These are phyloP conservation scores for Telenomus remus DNA, from an alignment of 1,140 invertebrate species.

Conservation along the genomic window DNA sequence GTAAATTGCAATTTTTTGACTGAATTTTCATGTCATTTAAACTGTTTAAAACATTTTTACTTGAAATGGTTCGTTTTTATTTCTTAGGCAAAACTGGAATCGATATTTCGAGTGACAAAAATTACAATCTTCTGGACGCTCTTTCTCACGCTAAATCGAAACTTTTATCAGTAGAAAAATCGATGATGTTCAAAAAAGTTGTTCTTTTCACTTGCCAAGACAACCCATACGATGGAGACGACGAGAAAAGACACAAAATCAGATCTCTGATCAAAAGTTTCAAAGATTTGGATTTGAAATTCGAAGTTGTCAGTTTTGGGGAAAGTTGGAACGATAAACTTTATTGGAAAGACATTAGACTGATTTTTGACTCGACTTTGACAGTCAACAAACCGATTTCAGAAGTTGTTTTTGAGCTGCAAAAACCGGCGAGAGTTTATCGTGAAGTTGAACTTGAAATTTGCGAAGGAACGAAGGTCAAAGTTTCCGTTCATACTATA, in stretches of 20 bases:
- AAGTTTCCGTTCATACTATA: constrained; percentile 29
- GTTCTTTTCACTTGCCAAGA: constrained; percentile 39
- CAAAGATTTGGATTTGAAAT: constrained; percentile 26
- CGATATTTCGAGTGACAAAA: constrained; percentile 10
- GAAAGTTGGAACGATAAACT: constrained; percentile 29
- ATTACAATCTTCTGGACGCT: constrained; percentile 30
- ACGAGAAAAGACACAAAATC: constrained; percentile 27
- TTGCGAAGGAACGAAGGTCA: constrained; percentile 9
- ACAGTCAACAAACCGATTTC: constrained; percentile 7
- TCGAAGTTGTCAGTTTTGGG: constrained; percentile 26
- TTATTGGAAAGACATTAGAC: constrained; percentile 47
- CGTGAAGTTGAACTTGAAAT: constrained; percentile 29
- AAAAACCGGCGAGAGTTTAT: constrained; percentile 33
- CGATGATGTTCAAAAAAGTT: constrained; percentile 36
- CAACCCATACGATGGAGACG: constrained; percentile 22
- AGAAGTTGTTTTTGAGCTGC: constrained; percentile 23
- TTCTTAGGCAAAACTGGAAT: constrained; percentile 34
- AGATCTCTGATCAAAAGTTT: constrained; percentile 26
- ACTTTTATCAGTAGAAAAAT: constrained; percentile 15
- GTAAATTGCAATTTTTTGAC: no score
- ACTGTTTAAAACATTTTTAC: no score
- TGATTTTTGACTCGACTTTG: constrained; percentile 17
- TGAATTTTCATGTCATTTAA: no score
- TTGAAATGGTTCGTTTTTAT: no score
- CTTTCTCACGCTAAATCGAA: constrained; percentile 26